These are phyloP conservation scores for Zaprionus ornatus DNA, from an alignment of 1,140 invertebrate species.

Conservation along the genomic window DNA sequence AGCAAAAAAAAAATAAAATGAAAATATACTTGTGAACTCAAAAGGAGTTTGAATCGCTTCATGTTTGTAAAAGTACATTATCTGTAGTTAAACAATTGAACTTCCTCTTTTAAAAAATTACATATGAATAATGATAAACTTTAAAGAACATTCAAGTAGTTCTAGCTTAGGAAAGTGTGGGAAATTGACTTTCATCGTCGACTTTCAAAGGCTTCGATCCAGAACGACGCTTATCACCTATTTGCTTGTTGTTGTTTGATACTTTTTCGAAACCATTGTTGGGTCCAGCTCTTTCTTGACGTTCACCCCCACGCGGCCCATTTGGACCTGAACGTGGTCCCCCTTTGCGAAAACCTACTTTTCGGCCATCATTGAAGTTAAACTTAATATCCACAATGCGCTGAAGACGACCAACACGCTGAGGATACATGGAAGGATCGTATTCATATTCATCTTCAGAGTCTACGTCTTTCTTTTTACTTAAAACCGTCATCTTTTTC, in stretches of 20 bases:
- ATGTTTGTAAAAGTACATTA: slow-evolving; percentile 35
- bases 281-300: slow-evolving; percentile 47
- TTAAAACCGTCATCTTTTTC: slow-evolving; percentile 92
- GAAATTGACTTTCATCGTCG: slow-evolving; percentile 97
- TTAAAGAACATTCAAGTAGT: slow-evolving; percentile 13
- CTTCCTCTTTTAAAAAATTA: slow-evolving; percentile 34
- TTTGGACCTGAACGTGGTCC: slow-evolving; percentile 84
- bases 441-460: slow-evolving; percentile 88
- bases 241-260: slow-evolving; percentile 35
- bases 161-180: slow-evolving; percentile 88
- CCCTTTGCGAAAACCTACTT: slow-evolving; percentile 86
- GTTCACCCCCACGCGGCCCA: slow-evolving; percentile 76
- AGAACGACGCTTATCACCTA: slow-evolving; percentile 59
- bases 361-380: slow-evolving; percentile 92
- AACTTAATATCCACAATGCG: slow-evolving; percentile 95
- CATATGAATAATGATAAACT: slow-evolving; percentile 16
- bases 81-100: slow-evolving; percentile 47
- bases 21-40: slow-evolving; percentile 56
- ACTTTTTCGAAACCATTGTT: slow-evolving; percentile 66
- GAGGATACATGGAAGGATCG: slow-evolving; percentile 92
- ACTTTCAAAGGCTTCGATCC: slow-evolving; percentile 87
- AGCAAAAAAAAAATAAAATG: slow-evolving; percentile 53
- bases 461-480: slow-evolving; percentile 85
- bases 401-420: slow-evolving; percentile 94
- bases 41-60: slow-evolving; percentile 51